Percentiles rank a stretch among this genome's conserved stretches.
phyloP scores from a whole-genome alignment of 2,797 vertebrate species.

The Yasuhikotakia modesta region DNA sequence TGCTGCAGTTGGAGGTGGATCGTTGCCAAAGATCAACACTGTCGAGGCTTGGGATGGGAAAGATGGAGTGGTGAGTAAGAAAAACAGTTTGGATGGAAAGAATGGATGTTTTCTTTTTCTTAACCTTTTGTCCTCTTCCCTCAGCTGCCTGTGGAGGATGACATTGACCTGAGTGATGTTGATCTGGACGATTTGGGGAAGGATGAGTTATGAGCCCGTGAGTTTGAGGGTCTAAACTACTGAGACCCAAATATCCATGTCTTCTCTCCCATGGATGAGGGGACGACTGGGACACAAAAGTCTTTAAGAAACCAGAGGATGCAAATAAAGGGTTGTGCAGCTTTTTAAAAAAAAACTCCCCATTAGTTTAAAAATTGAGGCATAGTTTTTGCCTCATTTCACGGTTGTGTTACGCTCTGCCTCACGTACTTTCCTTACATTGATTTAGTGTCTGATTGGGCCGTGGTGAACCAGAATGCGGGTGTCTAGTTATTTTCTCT shows the following conservation, averaged over 20 bases:
- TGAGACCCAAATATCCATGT: conserved; percentile 55
- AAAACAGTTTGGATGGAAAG: neutral
- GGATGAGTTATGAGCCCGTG: conserved; percentile 86
- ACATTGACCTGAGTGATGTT: conserved; percentile 93
- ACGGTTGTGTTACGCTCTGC: conserved; percentile 53
- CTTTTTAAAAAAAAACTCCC: conserved; percentile 61
- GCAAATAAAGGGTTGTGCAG: conserved; percentile 59
- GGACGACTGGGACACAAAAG: conserved; percentile 66
- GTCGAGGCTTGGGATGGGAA: conserved; percentile 93
- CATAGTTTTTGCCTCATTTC: conserved; percentile 23
- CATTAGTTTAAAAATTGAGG: conserved; percentile 50
- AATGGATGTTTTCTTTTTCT: neutral
- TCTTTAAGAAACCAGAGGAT: conserved; percentile 72
- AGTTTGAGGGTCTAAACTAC: conserved; percentile 50
- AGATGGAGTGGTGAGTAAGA: conserved; percentile 88
- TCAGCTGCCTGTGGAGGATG: conserved; percentile 92
- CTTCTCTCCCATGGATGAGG: conserved; percentile 79
- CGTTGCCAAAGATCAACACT: conserved; percentile 83
- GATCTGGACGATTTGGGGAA: conserved; percentile 87
- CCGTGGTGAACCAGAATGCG: conserved; percentile 24
- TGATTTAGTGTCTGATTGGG: conserved; percentile 12
- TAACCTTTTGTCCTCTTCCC: neutral
- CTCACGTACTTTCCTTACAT: conserved; percentile 45
- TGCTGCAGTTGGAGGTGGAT: conserved; percentile 84
- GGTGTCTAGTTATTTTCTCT: conserved; percentile 25